Evolutionary conservation across 2,797 vertebrate genomes (phyloP).

Genomic region (Premnoplex brunnescens): DNA sequence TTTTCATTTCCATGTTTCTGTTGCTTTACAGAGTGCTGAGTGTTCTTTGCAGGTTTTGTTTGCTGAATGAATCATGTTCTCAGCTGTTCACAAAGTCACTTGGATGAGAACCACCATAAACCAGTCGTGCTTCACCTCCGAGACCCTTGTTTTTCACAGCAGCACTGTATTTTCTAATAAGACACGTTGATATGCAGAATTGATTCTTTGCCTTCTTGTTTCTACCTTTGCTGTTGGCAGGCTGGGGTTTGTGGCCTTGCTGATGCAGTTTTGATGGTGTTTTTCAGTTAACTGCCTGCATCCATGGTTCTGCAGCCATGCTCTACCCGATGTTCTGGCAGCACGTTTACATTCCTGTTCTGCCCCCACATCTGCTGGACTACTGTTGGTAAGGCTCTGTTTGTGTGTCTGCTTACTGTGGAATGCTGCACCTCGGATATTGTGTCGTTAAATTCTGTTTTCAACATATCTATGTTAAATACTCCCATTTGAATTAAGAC

Average conservation of each 20-base stretch:
- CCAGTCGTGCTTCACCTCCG: background rate
- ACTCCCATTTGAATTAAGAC: background rate
- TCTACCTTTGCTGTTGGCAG: background rate
- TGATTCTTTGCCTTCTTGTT: background rate
- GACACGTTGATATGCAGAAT: background rate
- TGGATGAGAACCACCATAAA: background rate
- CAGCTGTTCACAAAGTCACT: background rate
- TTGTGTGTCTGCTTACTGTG: background rate
- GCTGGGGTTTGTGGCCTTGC: background rate
- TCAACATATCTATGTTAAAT: background rate
- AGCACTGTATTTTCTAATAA: background rate
- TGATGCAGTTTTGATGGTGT: background rate
- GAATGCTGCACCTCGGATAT: background rate
- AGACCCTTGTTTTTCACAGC: background rate
- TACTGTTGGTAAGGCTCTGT: conserved; percentile 91
- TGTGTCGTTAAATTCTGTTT: background rate
- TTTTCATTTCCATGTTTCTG: background rate
- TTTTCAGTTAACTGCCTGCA: conserved; percentile 93
- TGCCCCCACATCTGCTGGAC: conserved; percentile 94
- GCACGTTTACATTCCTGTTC: conserved; percentile 97
- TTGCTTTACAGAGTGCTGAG: background rate
- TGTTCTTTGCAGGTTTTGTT: background rate
- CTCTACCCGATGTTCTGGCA: conserved; percentile 99
- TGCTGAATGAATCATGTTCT: background rate
- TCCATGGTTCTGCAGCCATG: conserved; percentile 96